Conservation (phyloP, 2,888 invertebrate species). For the Axea sp. region DNA sequence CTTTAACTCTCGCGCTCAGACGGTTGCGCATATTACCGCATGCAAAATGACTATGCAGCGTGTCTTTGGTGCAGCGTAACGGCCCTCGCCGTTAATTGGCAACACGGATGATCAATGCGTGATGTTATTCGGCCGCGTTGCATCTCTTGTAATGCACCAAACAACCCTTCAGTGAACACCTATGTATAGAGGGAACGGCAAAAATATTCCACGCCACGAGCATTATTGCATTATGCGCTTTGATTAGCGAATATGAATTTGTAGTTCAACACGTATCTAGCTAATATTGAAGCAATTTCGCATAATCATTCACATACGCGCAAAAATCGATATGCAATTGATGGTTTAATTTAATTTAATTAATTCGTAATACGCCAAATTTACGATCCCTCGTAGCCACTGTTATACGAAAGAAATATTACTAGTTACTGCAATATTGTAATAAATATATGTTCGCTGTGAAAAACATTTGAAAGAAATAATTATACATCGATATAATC, state of each 20-base stretch:
- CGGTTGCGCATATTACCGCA: conserved; percentile 46
- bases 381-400: conserved; percentile 7
- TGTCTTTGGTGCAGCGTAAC: conserved; percentile 64
- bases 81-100: conserved; percentile 72
- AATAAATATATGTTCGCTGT: too few relatives aligned
- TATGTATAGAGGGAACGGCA: conserved; percentile 26
- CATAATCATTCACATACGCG: conserved; percentile 1
- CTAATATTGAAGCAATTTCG: conserved; percentile 19
- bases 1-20: conserved; percentile 37
- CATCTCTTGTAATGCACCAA: conserved; percentile 47
- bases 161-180: conserved; percentile 57
- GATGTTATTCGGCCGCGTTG: conserved; percentile 67
- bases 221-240: conserved; percentile 49
- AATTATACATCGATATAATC: too few relatives aligned
- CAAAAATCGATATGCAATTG: conserved; percentile 46
- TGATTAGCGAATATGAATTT: conserved; percentile 41
- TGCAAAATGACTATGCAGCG: conserved; percentile 61
- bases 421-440: too few relatives aligned
- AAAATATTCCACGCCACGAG: conserved; percentile 53
- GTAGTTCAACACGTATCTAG: conserved; percentile 12
- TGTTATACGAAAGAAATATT: background rate
- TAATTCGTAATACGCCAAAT: conserved; percentile 25
- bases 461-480: too few relatives aligned
- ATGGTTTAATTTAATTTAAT: conserved; percentile 28
- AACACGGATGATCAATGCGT: conserved; percentile 72